Evolutionary conservation across 2,113 vertebrate species (phyloP).

Genomic region (Zapus hudsonius): DNA sequence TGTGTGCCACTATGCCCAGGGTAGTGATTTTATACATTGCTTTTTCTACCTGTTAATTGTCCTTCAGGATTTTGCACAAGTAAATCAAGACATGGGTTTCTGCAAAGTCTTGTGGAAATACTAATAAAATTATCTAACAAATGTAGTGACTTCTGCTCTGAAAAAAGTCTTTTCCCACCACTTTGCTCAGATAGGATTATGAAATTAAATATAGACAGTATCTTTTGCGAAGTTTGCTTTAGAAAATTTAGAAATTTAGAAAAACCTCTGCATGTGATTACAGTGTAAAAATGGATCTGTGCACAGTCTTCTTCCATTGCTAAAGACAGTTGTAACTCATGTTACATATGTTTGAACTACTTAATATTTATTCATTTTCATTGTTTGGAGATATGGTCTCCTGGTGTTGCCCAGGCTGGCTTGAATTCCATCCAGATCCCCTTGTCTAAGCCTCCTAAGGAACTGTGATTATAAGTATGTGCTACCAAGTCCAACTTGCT

Average conservation of each 20-base stretch:
- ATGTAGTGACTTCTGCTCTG: conserved; percentile 30
- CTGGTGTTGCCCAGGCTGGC: neutral
- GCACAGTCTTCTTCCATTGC: neutral
- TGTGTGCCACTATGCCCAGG: no score
- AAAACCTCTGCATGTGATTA: conserved; percentile 35
- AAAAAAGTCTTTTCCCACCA: conserved; percentile 38
- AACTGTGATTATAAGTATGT: neutral
- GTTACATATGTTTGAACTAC: conserved; percentile 17
- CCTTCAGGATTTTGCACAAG: conserved; percentile 34
- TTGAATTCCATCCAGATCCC: neutral
- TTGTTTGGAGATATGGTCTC: neutral
- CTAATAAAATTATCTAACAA: conserved; percentile 56
- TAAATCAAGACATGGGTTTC: conserved; percentile 28
- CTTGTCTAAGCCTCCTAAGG: neutral
- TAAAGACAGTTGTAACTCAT: conserved; percentile 8
- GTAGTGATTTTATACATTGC: conserved; percentile 13
- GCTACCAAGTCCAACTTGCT: neutral
- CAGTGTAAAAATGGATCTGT: conserved; percentile 7
- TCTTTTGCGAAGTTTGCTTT: conserved; percentile 47
- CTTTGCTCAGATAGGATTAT: conserved; percentile 46
- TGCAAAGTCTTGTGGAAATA: conserved; percentile 39
- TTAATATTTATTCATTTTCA: neutral
- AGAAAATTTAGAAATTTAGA: no score
- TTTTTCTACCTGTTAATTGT: conserved; percentile 50
- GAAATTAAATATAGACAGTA: conserved; percentile 53